phyloP scores from a whole-genome alignment of 2,797 vertebrate species.

The Melanotaenia parkinsoni region DNA sequence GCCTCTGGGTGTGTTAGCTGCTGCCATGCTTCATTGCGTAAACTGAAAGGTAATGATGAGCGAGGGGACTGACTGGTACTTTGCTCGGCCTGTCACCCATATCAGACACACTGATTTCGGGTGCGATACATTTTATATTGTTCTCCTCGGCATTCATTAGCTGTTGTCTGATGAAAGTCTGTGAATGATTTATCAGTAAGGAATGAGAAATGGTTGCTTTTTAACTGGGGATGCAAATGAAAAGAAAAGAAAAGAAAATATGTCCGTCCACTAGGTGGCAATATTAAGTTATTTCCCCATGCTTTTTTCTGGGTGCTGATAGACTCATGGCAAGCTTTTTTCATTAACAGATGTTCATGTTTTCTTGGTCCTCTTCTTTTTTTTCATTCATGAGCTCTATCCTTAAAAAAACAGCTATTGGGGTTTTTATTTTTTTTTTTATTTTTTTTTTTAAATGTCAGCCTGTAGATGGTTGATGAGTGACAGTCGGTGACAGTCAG shows the following conservation, averaged over 20 bases:
- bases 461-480: constrained; percentile 30
- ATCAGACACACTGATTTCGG: constrained; percentile 62
- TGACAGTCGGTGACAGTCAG: constrained; percentile 35
- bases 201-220: constrained; percentile 24
- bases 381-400: constrained; percentile 2
- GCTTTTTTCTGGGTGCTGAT: not conserved
- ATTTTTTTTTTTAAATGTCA: constrained; percentile 25
- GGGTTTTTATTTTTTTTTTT: not conserved
- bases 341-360: not conserved
- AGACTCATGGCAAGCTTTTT: constrained; percentile 10
- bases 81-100: constrained; percentile 55
- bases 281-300: constrained; percentile 37
- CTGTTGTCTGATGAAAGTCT: constrained; percentile 47
- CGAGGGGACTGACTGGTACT: constrained; percentile 66
- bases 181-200: constrained; percentile 61
- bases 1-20: constrained; percentile 64
- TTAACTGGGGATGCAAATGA: not conserved
- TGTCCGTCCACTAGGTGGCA: constrained; percentile 79
- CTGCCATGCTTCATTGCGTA: constrained; percentile 63
- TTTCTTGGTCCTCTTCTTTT: constrained; percentile 1
- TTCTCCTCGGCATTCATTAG: constrained; percentile 36
- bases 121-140: constrained; percentile 60
- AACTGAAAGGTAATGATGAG: constrained; percentile 78
- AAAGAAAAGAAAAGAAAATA: constrained; percentile 3
- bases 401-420: constrained; percentile 18